phyloP scores from a whole-genome alignment of 2,797 vertebrate genomes.

The Semaprochilodus insignis region DNA sequence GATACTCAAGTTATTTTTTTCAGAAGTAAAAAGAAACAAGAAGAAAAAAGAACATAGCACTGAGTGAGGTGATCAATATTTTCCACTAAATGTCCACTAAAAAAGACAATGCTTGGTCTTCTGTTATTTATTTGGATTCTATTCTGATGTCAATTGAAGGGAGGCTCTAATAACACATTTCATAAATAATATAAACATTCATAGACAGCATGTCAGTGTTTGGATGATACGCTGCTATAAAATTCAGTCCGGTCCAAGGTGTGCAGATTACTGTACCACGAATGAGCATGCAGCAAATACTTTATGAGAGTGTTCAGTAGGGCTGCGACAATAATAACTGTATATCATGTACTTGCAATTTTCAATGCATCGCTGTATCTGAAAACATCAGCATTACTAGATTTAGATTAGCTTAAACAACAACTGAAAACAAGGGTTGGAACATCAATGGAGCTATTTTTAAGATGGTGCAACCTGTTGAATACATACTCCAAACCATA shows the following conservation, averaged over 20 bases:
- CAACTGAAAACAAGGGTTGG: background rate
- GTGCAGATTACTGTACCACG: background rate
- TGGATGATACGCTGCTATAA: background rate
- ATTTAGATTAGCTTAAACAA: background rate
- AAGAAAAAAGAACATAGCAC: slow-evolving; percentile 81
- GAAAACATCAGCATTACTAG: background rate
- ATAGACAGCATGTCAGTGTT: background rate
- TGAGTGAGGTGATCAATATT: slow-evolving; percentile 81
- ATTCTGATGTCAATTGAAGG: slow-evolving; percentile 10
- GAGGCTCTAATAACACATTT: slow-evolving; percentile 24
- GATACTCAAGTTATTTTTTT: slow-evolving; percentile 73
- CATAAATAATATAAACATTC: slow-evolving; percentile 23
- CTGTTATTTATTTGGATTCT: slow-evolving; percentile 37
- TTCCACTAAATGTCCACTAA: slow-evolving; percentile 58
- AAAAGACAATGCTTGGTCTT: slow-evolving; percentile 30
- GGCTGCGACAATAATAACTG: slow-evolving; percentile 15
- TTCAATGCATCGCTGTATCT: background rate
- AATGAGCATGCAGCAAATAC: background rate
- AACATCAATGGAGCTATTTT: background rate
- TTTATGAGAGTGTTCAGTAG: background rate
- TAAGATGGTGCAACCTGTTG: too few species aligned
- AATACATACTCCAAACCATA: too few species aligned
- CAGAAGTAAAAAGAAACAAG: slow-evolving; percentile 82
- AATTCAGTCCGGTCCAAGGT: background rate
- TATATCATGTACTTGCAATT: background rate